These are phyloP conservation scores for Pseudococcus jackbeardsleyi DNA, from an alignment of 2,888 invertebrate genomes.

Conservation along the genomic window DNA sequence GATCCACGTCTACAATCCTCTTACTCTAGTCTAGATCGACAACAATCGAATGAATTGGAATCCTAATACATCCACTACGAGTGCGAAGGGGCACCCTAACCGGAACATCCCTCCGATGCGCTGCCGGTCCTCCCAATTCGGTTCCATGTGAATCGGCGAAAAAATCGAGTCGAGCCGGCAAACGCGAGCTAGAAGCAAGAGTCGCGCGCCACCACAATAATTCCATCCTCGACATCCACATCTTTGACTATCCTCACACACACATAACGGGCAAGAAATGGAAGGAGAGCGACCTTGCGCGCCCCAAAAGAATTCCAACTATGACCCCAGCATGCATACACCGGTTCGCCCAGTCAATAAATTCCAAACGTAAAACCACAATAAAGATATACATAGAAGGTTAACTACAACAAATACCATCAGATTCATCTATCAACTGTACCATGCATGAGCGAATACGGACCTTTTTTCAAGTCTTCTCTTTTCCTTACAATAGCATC, in stretches of 20 bases:
- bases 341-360: constrained; percentile 57
- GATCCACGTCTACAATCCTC: not conserved
- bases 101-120: constrained; percentile 28
- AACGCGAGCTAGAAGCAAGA: constrained; percentile 58
- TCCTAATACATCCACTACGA: not conserved
- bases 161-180: constrained; percentile 37
- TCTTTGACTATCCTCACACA: not conserved
- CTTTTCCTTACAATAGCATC: not conserved
- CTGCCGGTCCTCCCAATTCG: not conserved
- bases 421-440: constrained; percentile 34
- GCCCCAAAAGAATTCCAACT: constrained; percentile 66
- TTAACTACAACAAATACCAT: constrained; percentile 32
- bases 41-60: constrained; percentile 6
- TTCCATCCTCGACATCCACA: constrained; percentile 13
- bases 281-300: constrained; percentile 66
- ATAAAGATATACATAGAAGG: constrained; percentile 53
- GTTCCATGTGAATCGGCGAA: constrained; percentile 17
- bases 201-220: constrained; percentile 50
- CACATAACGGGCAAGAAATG: constrained; percentile 63
- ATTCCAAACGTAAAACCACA: constrained; percentile 52
- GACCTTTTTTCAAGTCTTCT: not conserved
- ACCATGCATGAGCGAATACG: not conserved
- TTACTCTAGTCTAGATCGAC: not conserved
- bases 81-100: constrained; percentile 16
- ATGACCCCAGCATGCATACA: constrained; percentile 63